A percentile compares a stretch with the other conserved stretches of the same genome.
These are phyloP conservation scores for Aleiodes testaceus DNA, from an alignment of 2,888 invertebrate genomes.

Conservation along the genomic window DNA sequence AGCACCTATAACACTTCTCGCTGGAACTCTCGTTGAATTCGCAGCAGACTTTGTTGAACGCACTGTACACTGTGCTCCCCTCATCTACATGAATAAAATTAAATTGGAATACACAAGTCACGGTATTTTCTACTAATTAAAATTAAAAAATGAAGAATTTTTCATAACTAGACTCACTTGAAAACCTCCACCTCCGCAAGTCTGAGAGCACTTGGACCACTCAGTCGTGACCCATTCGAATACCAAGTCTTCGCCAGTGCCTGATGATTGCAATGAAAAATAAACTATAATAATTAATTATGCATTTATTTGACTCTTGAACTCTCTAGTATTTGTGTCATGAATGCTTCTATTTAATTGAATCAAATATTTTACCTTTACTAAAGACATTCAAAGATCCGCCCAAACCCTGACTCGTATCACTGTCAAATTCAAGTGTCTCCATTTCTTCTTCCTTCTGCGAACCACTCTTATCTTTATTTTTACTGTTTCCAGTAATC, in stretches of 20 bases:
- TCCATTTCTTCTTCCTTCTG: slow-evolving; percentile 44
- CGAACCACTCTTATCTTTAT: slow-evolving; percentile 20
- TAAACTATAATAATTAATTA: slow-evolving; percentile 30
- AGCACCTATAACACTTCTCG: slow-evolving; percentile 76
- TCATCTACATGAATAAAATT: slow-evolving; percentile 73
- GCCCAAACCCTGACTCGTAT: slow-evolving; percentile 64
- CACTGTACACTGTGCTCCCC: slow-evolving; percentile 84
- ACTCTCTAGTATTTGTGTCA: background rate
- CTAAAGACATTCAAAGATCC: slow-evolving; percentile 63
- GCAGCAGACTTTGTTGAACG: slow-evolving; percentile 71
- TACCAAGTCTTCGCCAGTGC: slow-evolving; percentile 72
- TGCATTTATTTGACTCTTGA: background rate
- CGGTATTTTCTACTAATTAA: background rate
- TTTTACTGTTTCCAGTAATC: slow-evolving; percentile 1
- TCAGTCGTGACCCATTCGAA: slow-evolving; percentile 88
- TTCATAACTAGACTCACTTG: slow-evolving; percentile 69
- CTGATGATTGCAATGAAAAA: slow-evolving; percentile 39
- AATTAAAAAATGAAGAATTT: background rate
- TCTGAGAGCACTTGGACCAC: slow-evolving; percentile 91
- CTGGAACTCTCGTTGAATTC: slow-evolving; percentile 63
- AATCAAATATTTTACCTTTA: slow-evolving; percentile 56
- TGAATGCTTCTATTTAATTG: background rate
- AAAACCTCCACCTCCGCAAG: slow-evolving; percentile 85
- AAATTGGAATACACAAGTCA: background rate
- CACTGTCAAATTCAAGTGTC: slow-evolving; percentile 65